A percentile compares a stretch with the other conserved stretches of the same genome.
Conservation (phyloP, 2,888 invertebrate species). For the Drosophila suboccidentalis region DNA sequence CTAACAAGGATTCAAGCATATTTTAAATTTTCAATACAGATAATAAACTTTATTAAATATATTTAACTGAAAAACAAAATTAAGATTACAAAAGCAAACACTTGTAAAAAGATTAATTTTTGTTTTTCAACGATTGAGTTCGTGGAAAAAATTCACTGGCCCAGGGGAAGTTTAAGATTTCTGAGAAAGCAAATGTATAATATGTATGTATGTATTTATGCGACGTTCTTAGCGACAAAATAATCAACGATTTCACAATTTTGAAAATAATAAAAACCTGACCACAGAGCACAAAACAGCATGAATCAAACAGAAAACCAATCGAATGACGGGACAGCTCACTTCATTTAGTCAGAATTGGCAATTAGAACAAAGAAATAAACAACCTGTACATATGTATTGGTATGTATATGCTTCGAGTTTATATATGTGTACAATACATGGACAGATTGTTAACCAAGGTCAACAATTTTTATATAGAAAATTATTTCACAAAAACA, state of each 20-base stretch:
- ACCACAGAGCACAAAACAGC: constrained; percentile 50
- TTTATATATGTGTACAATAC: constrained; percentile 23
- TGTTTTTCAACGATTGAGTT: not conserved
- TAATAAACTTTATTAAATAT: not conserved
- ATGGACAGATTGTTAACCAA: constrained; percentile 70
- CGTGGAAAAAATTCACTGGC: not conserved
- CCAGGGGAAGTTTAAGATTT: constrained; percentile 30
- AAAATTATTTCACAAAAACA: constrained; percentile 36
- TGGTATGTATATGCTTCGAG: not conserved
- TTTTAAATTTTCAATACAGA: not conserved
- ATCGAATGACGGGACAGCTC: constrained; percentile 57
- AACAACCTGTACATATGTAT: constrained; percentile 19
- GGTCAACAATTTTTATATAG: constrained; percentile 65
- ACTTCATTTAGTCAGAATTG: constrained; percentile 59
- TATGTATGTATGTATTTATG: constrained; percentile 15
- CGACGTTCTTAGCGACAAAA: constrained; percentile 12
- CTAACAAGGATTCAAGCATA: not conserved
- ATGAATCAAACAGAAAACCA: constrained; percentile 41
- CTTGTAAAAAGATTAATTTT: not conserved
- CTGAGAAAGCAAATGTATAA: constrained; percentile 19
- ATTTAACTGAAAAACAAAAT: not conserved
- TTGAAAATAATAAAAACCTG: constrained; percentile 38
- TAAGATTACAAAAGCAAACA: not conserved
- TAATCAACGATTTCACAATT: constrained; percentile 48
- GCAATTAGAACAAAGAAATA: constrained; percentile 74